Conservation (phyloP, 2,888 invertebrate species). For the Leuctra nigra region DNA sequence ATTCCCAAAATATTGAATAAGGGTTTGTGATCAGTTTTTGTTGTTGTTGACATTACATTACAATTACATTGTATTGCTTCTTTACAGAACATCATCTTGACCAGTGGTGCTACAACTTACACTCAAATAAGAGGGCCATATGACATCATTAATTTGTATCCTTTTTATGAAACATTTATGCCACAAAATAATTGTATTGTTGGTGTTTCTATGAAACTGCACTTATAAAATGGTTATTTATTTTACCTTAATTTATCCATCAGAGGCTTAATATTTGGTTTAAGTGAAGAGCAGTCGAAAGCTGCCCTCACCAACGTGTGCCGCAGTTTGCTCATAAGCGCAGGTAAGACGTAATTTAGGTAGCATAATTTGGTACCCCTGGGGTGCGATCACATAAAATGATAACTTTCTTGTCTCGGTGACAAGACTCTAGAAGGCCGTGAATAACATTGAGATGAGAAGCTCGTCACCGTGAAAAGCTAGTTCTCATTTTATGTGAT, state of each 20-base stretch:
- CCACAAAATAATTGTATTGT: not conserved
- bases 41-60: too few relatives aligned
- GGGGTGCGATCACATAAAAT: too few relatives aligned
- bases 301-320: conserved; percentile 54
- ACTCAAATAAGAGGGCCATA: conserved; percentile 61
- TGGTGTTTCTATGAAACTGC: not conserved
- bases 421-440: too few relatives aligned
- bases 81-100: conserved; percentile 58
- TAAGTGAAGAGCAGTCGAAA: conserved; percentile 62
- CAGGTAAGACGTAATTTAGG: too few relatives aligned
- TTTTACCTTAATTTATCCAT: conserved; percentile 28
- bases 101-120: conserved; percentile 58
- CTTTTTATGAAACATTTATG: too few relatives aligned
- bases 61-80: conserved; percentile 22
- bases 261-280: conserved; percentile 61
- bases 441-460: too few relatives aligned
- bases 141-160: conserved; percentile 69
- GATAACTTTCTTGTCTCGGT: too few relatives aligned
- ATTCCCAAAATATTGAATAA: too few relatives aligned
- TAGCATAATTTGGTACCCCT: too few relatives aligned
- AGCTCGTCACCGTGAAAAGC: too few relatives aligned
- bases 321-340: conserved; percentile 54
- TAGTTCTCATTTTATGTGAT: too few relatives aligned
- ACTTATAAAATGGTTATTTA: not conserved
- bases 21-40: too few relatives aligned